Evolutionary conservation across 2,797 vertebrate species (phyloP).

Genomic region (Capromys pilorides): DNA sequence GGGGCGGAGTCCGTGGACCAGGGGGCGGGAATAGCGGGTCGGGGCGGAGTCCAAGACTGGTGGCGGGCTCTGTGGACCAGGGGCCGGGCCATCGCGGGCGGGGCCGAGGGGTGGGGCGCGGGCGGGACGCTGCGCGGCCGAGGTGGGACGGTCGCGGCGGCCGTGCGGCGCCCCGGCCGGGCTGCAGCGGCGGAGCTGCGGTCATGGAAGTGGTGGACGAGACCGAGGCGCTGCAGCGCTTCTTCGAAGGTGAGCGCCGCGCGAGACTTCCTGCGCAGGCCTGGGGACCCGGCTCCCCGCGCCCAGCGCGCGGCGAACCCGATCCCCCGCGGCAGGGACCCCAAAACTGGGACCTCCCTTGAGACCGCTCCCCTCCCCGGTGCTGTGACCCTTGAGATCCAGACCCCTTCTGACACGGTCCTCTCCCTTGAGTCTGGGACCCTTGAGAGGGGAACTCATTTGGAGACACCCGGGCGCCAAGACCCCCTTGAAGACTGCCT

Average conservation of each 20-base stretch:
- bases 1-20: background rate
- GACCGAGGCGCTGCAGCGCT: constrained; percentile 98
- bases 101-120: background rate
- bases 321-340: background rate
- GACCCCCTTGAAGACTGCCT: background rate
- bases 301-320: background rate
- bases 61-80: background rate
- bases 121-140: background rate
- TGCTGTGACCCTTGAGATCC: background rate
- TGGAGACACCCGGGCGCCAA: no score
- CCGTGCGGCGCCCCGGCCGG: constrained; percentile 61
- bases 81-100: background rate
- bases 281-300: background rate
- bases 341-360: background rate
- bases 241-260: constrained; percentile 94
- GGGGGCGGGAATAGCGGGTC: background rate
- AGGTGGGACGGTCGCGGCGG: constrained; percentile 51
- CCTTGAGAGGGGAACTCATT: background rate
- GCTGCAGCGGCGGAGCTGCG: constrained; percentile 81
- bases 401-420: background rate
- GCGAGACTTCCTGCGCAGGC: background rate
- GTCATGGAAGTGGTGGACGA: constrained; percentile 99
- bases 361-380: background rate
- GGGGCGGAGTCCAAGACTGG: background rate
- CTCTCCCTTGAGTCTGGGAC: background rate